Evolutionary conservation across 2,113 vertebrate genomes (phyloP).

Genomic region (Galbula dea): DNA sequence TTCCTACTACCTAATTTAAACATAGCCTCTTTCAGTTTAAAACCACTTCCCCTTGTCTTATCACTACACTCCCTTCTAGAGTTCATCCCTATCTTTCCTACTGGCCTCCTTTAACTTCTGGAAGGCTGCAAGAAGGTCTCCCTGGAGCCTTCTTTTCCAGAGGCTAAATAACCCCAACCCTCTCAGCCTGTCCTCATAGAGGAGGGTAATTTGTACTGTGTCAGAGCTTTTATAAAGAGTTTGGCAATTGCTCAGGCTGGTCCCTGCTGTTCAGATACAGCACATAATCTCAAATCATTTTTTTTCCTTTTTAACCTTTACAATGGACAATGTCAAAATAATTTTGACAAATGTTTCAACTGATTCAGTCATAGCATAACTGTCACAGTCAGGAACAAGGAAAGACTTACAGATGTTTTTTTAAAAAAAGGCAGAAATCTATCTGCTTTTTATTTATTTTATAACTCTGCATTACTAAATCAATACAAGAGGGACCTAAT

Average conservation of each 20-base stretch:
- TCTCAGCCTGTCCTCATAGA: too few species aligned
- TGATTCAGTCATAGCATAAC: background rate
- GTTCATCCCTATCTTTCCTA: too few species aligned
- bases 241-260: background rate
- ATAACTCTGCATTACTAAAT: background rate
- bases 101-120: too few species aligned
- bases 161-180: too few species aligned
- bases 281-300: background rate
- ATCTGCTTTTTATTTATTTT: slow-evolving; percentile 24
- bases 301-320: background rate
- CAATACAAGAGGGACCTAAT: slow-evolving; percentile 39
- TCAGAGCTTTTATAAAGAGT: background rate
- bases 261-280: background rate
- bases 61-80: too few species aligned
- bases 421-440: background rate
- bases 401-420: background rate
- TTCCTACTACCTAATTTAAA: too few species aligned
- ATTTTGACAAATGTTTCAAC: background rate
- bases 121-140: too few species aligned
- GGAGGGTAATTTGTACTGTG: background rate
- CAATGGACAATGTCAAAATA: background rate
- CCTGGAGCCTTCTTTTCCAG: too few species aligned
- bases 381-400: background rate
- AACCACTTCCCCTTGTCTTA: too few species aligned
- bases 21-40: too few species aligned